Percentiles rank a stretch among this genome's conserved stretches.
Evolutionary conservation across 2,113 vertebrate genomes (phyloP).

Genomic region (Neomonachus schauinslandi): DNA sequence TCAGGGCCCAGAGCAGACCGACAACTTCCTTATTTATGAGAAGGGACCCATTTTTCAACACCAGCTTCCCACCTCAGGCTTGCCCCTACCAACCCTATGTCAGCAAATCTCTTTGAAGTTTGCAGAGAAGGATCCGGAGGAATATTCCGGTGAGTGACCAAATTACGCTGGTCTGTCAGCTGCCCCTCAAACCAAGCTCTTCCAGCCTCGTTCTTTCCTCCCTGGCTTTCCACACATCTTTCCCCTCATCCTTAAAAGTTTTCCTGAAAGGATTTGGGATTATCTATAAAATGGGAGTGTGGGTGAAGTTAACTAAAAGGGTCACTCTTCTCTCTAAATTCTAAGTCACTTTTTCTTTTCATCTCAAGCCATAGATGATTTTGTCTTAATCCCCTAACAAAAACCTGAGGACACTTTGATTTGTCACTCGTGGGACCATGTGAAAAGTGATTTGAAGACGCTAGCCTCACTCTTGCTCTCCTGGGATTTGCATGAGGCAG

Average conservation of each 20-base stretch:
- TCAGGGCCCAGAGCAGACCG: too few species aligned
- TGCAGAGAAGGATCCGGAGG: not conserved
- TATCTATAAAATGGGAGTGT: not conserved
- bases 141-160: not conserved
- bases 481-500: not conserved
- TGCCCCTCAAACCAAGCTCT: not conserved
- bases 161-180: not conserved
- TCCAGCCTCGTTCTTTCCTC: not conserved
- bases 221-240: not conserved
- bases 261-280: not conserved
- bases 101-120: constrained; percentile 26
- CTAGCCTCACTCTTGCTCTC: not conserved
- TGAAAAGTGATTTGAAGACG: not conserved
- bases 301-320: not conserved
- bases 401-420: not conserved
- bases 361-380: not conserved
- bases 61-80: not conserved
- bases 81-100: not conserved
- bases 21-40: not conserved
- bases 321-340: not conserved
- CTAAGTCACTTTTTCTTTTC: constrained; percentile 20
- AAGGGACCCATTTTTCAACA: not conserved
- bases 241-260: not conserved
- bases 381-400: not conserved
- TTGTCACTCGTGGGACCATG: not conserved